Base-by-base conservation (phyloP, 1,140 invertebrate species). In the Drosophila tristis region DNA sequence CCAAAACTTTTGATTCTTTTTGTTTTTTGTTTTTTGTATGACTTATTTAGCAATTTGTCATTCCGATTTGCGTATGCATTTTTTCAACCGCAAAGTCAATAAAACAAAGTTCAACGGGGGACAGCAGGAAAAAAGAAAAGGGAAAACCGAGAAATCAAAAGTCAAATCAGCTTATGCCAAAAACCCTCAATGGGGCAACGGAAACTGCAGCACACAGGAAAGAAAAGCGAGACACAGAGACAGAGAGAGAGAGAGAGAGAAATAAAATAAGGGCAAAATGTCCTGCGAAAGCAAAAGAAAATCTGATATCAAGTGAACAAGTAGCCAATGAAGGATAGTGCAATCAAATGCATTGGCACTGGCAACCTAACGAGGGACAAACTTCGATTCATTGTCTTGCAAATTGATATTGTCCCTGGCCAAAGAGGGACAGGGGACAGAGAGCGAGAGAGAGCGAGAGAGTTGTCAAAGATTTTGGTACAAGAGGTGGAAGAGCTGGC, bases 331-430 rank as follows among this genome's bases (percentile, higher is more conserved):
- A 87, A 86, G 63, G 62, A 74, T 81, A 58, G 65, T 81, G 81
- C 82, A 87, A 81, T 87, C 82, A 78, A 77, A 81, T 78, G 82
- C 78, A 78, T 81, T 74, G 80, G 68, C 74, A 47, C 74, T 67
- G 57, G 67, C 60, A 47, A 64, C 54, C 78, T 77, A 81, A 81
- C 73, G 63, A 78, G 73, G 49, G 60, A 57, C 62, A 81, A 70
- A 60, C 31, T 74, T 55, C 58, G 51, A 64, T 57, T 64, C 67
- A 78, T 85, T 85, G 81, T 87, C 78, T 81, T 62, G 74, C 82
- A 87, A 86, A 86, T 87, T 87, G 82, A 86, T 87, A 77, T 86
- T 85, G 77, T 65, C 42, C 68, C 57, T 44, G 20, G 11, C 35
- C 11, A 13, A 39, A 25, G 31, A 8, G 11, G 15, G 25, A 26